Conservation (phyloP, 1,140 invertebrate species). For the Macrotrachela quadricornifera region DNA sequence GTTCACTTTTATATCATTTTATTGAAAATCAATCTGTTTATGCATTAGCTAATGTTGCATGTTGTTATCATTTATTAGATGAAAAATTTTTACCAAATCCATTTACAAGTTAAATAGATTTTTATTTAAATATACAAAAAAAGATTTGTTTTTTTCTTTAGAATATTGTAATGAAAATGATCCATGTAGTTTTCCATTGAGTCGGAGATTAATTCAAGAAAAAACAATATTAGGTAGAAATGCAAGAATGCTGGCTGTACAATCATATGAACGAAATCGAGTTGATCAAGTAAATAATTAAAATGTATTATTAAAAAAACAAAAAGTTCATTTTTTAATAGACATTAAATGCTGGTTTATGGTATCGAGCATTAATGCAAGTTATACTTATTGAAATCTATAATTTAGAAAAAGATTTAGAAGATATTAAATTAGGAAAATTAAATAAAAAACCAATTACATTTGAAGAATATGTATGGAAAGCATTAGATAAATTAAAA, state of each 20-base stretch:
- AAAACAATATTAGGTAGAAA: conserved; percentile 44
- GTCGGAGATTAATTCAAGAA: conserved; percentile 36
- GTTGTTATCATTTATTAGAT: conserved; percentile 21
- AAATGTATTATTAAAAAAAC: not conserved
- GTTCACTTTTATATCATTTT: conserved; percentile 16
- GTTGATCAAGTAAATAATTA: conserved; percentile 30
- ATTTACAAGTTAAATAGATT: conserved; percentile 19
- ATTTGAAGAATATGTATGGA: conserved; percentile 13
- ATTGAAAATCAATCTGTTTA: conserved; percentile 10
- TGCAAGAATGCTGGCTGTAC: conserved; percentile 56
- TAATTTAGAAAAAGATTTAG: conserved; percentile 1
- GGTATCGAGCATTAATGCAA: conserved; percentile 15
- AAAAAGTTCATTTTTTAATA: not conserved
- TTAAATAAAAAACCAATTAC: conserved; percentile 3
- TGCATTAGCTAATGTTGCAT: conserved; percentile 17
- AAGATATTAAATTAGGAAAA: conserved; percentile 12
- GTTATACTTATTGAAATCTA: conserved; percentile 13
- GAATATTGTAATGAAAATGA: not conserved
- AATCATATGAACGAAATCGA: conserved; percentile 44
- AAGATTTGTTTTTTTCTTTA: not conserved
- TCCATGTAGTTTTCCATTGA: conserved; percentile 40
- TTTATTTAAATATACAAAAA: not conserved
- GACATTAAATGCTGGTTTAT: conserved; percentile 9
- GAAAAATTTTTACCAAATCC: conserved; percentile 14
- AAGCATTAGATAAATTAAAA: conserved; percentile 14